Evolutionary conservation across 1,140 invertebrate genomes (phyloP).

Genomic region (Cherax destructor): DNA sequence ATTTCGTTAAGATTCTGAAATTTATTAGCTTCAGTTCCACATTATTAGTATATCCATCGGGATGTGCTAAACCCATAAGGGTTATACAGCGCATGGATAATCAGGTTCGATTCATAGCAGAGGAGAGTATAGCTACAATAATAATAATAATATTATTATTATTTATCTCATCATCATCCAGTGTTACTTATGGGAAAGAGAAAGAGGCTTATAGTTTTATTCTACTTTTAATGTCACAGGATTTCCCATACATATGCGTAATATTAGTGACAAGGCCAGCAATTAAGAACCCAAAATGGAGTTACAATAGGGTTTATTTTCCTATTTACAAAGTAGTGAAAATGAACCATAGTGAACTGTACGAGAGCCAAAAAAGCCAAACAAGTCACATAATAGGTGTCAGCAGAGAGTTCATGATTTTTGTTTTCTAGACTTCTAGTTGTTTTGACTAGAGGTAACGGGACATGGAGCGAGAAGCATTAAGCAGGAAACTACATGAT

Average conservation of each 20-base stretch:
- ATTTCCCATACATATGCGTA: constrained; percentile 71
- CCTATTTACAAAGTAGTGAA: constrained; percentile 61
- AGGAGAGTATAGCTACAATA: no score
- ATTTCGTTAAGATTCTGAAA: no score
- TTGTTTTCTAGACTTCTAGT: constrained; percentile 59
- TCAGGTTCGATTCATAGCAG: no score
- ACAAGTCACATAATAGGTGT: constrained; percentile 60
- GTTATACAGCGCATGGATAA: no score
- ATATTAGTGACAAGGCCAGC: constrained; percentile 71
- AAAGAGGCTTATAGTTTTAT: constrained; percentile 49
- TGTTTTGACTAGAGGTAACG: constrained; percentile 66
- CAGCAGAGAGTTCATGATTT: constrained; percentile 55
- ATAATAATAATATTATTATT: no score
- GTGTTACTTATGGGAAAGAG: neutral
- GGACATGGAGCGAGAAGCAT: constrained; percentile 60
- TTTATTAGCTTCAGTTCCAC: no score
- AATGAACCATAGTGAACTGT: constrained; percentile 68
- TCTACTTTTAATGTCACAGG: constrained; percentile 72
- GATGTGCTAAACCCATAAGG: no score
- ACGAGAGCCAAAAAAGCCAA: constrained; percentile 65
- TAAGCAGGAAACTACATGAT: constrained; percentile 58
- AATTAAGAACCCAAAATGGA: constrained; percentile 59
- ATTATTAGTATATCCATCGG: no score
- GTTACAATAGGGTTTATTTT: constrained; percentile 66
- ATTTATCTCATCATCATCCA: no score